Evolutionary conservation across 2,888 invertebrate genomes (phyloP).

Genomic region (Cactoblastis cactorum): DNA sequence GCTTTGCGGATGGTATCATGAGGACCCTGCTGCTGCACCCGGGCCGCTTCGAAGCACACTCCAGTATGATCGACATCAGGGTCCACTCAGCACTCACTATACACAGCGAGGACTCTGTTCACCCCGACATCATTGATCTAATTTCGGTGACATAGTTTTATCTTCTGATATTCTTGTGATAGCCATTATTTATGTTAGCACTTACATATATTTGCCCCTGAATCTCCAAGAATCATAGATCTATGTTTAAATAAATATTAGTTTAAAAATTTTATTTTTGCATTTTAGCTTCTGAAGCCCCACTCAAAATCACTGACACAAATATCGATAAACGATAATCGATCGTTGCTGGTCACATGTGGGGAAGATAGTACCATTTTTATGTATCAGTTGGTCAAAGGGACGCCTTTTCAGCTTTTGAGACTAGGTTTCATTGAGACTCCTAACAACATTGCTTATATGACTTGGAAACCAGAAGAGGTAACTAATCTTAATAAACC

Average conservation of each 20-base stretch:
- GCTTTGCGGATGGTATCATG: constrained; percentile 86
- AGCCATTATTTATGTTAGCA: too few species aligned
- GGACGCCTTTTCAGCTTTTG: constrained; percentile 66
- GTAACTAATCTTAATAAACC: too few species aligned
- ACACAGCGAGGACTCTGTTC: constrained; percentile 54
- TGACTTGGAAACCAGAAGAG: constrained; percentile 83
- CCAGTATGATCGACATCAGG: constrained; percentile 43
- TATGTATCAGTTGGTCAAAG: constrained; percentile 72
- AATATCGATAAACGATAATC: constrained; percentile 79
- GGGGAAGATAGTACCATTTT: constrained; percentile 85
- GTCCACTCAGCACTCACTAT: constrained; percentile 58
- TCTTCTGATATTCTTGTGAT: background rate
- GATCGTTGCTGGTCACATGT: constrained; percentile 82
- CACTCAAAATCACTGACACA: constrained; percentile 82
- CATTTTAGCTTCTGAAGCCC: constrained; percentile 80
- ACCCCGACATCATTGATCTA: constrained; percentile 54
- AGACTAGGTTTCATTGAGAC: constrained; percentile 85
- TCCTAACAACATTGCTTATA: constrained; percentile 80
- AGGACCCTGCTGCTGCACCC: constrained; percentile 70
- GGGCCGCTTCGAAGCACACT: constrained; percentile 40
- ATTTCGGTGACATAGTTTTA: constrained; percentile 45
- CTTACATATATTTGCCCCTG: too few species aligned
- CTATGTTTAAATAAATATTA: too few species aligned
- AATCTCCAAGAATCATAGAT: too few species aligned
- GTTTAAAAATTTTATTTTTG: background rate